phyloP scores from a whole-genome alignment of 2,888 invertebrate species.

The Trachelus stipa region DNA sequence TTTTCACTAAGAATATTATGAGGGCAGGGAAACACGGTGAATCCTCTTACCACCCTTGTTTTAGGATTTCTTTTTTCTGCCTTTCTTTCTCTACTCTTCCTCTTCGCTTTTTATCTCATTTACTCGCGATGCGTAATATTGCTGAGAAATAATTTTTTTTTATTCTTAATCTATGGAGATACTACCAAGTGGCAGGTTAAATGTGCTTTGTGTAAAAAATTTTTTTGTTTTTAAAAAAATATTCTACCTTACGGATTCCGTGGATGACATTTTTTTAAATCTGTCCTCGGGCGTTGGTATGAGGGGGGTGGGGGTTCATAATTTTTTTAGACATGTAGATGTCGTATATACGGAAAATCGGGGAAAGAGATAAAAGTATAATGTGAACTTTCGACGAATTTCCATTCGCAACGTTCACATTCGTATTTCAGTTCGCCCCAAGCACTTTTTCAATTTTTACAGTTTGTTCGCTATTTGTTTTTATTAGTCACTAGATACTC shows the following conservation, averaged over 20 bases:
- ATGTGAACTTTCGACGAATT: background rate
- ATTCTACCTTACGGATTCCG: background rate
- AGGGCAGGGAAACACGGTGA: background rate
- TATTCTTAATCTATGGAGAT: background rate
- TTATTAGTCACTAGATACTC: background rate
- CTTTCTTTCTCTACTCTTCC: too few species aligned
- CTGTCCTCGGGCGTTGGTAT: background rate
- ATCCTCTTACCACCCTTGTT: background rate
- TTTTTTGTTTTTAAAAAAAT: background rate
- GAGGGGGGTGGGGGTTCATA: background rate
- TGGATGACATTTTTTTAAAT: background rate
- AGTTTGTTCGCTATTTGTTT: background rate
- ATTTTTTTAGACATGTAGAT: background rate
- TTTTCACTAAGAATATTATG: background rate
- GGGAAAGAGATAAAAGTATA: background rate
- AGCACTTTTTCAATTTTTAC: background rate
- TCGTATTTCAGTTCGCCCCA: background rate
- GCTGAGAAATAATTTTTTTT: background rate
- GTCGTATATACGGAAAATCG: background rate
- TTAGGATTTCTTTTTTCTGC: background rate
- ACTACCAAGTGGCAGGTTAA: background rate
- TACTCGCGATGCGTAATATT: background rate
- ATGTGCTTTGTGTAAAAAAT: background rate
- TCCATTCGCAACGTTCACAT: background rate
- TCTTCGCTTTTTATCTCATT: too few species aligned